Conservation (phyloP, 1,140 invertebrate genomes). For the Pristionchus pacificus region DNA sequence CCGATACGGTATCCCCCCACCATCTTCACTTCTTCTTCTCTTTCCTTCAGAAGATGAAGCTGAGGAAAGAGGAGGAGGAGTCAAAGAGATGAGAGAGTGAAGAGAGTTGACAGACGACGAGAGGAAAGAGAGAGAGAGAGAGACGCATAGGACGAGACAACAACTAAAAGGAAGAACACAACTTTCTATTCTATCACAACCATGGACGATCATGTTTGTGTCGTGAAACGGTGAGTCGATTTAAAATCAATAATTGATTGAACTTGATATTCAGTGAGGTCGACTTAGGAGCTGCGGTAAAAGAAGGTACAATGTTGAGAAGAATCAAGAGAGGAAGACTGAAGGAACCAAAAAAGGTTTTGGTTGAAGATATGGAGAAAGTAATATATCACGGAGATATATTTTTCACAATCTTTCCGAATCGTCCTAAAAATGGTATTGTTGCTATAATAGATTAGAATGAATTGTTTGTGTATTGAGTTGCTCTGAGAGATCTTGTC, state of each 20-base stretch:
- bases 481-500: constrained; percentile 43
- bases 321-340: neutral
- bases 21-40: constrained; percentile 33
- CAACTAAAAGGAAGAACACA: neutral
- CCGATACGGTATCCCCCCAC: constrained; percentile 52
- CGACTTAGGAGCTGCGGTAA: neutral
- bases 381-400: neutral
- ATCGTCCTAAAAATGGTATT: neutral
- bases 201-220: too few species aligned
- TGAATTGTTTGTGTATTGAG: too few species aligned
- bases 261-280: neutral
- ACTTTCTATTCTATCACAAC: too few species aligned
- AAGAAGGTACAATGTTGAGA: neutral
- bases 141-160: neutral
- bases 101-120: neutral
- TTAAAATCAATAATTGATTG: neutral
- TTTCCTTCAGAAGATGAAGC: neutral
- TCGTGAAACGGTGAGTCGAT: too few species aligned
- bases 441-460: too few species aligned
- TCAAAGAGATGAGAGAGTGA: neutral
- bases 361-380: neutral
- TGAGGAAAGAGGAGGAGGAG: constrained; percentile 8
- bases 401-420: neutral
- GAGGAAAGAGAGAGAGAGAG: neutral
- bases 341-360: neutral